phyloP scores from a whole-genome alignment of 2,797 vertebrate species.

The Chrysocyon brachyurus region DNA sequence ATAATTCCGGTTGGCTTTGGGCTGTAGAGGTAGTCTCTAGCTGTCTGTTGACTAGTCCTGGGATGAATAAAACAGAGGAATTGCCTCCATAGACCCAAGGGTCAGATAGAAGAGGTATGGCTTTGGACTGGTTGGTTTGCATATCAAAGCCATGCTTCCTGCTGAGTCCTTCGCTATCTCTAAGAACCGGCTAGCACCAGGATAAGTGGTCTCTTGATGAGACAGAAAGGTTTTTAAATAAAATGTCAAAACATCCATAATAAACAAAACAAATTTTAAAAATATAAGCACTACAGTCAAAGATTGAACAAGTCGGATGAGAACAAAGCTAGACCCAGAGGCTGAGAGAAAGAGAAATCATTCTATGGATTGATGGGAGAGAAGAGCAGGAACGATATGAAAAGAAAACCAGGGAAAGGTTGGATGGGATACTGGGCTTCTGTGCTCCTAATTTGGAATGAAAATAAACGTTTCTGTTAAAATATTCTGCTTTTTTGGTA shows the following conservation, averaged over 20 bases:
- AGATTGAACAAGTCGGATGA: neutral
- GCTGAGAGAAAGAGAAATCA: neutral
- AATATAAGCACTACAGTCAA: neutral
- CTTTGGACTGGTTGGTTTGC: neutral
- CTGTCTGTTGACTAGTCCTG: neutral
- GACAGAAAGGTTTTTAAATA: neutral
- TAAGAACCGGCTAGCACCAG: neutral
- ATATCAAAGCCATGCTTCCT: neutral
- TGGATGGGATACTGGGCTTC: neutral
- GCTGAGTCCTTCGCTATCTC: neutral
- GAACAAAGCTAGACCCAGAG: neutral
- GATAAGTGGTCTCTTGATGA: neutral
- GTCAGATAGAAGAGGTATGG: neutral
- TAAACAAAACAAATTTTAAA: neutral
- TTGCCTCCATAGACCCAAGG: no score
- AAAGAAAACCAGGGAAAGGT: neutral
- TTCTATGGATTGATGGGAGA: neutral
- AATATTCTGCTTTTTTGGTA: neutral
- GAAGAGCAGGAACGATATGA: accelerated
- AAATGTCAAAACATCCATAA: neutral
- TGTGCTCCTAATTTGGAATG: neutral
- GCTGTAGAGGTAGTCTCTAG: neutral
- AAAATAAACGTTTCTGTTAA: neutral
- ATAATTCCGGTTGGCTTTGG: neutral
- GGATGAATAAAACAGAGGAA: neutral